A percentile compares a stretch with the other conserved stretches of the same genome.
These are phyloP conservation scores for Dendrolimus pini DNA, from an alignment of 2,888 invertebrate species.

Conservation along the genomic window DNA sequence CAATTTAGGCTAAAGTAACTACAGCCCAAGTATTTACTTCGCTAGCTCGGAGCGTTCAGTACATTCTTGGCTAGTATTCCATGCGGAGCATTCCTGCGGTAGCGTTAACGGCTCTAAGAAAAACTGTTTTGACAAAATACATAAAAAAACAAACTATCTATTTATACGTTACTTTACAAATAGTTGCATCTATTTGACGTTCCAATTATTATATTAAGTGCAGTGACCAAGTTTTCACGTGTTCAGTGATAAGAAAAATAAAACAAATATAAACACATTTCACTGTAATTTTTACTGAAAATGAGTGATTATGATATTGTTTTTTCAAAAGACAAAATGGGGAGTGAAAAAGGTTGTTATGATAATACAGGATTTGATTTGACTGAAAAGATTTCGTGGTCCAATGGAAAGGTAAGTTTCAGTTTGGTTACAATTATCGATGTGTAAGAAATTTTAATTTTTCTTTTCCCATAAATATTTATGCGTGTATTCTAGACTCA, in stretches of 20 bases:
- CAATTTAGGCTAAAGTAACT: no score
- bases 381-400: slow-evolving; percentile 50
- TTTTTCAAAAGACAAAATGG: slow-evolving; percentile 25
- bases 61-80: neutral
- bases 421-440: neutral
- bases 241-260: slow-evolving; percentile 16
- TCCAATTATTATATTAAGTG: slow-evolving; percentile 23
- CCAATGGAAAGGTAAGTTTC: slow-evolving; percentile 28
- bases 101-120: neutral
- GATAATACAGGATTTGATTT: slow-evolving; percentile 58
- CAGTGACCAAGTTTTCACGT: slow-evolving; percentile 26
- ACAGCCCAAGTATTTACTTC: no score
- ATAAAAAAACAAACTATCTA: no score
- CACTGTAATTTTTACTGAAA: slow-evolving; percentile 7
- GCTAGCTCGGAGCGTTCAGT: neutral
- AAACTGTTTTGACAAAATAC: neutral
- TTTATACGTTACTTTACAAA: neutral
- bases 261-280: slow-evolving; percentile 2
- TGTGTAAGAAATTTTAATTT: no score
- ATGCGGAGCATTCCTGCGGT: neutral
- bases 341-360: slow-evolving; percentile 41
- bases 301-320: slow-evolving; percentile 16
- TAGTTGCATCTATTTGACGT: slow-evolving; percentile 4
- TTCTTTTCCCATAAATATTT: no score
- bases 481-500: no score